phyloP scores from a whole-genome alignment of 2,797 vertebrate genomes.

The Saxicola maurus region DNA sequence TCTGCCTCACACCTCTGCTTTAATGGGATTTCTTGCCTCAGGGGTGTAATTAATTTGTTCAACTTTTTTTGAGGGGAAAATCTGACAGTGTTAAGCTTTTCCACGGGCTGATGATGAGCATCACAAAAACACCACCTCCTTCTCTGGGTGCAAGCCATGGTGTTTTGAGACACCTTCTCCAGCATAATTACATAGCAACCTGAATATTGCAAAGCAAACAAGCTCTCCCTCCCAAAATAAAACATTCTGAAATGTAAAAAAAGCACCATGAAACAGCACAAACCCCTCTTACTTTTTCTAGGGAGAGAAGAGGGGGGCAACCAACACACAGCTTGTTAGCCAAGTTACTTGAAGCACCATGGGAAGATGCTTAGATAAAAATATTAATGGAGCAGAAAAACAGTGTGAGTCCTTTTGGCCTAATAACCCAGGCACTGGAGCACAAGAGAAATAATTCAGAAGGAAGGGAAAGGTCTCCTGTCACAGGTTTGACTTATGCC shows the following conservation, averaged over 20 bases:
- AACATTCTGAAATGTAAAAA: neutral
- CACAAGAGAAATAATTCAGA: neutral
- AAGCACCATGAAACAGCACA: neutral
- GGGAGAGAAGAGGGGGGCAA: neutral
- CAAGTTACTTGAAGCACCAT: neutral
- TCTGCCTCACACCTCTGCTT: neutral
- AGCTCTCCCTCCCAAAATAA: neutral
- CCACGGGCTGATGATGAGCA: neutral
- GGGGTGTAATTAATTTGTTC: constrained; percentile 9
- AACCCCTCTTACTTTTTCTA: neutral
- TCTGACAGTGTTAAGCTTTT: neutral
- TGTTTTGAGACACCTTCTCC: constrained; percentile 26
- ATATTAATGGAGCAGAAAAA: neutral
- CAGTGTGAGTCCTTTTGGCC: neutral
- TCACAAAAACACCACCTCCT: neutral
- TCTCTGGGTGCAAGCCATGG: neutral
- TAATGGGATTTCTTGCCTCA: neutral
- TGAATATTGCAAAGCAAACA: constrained; percentile 24
- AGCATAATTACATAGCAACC: constrained; percentile 31
- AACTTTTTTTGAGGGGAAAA: neutral
- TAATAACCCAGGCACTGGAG: neutral
- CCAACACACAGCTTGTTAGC: neutral
- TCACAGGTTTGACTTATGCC: neutral
- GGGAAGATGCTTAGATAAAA: neutral
- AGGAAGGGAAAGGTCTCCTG: neutral